These are phyloP conservation scores for Cynocephalus volans DNA, from an alignment of 2,113 vertebrate genomes.

Conservation along the genomic window DNA sequence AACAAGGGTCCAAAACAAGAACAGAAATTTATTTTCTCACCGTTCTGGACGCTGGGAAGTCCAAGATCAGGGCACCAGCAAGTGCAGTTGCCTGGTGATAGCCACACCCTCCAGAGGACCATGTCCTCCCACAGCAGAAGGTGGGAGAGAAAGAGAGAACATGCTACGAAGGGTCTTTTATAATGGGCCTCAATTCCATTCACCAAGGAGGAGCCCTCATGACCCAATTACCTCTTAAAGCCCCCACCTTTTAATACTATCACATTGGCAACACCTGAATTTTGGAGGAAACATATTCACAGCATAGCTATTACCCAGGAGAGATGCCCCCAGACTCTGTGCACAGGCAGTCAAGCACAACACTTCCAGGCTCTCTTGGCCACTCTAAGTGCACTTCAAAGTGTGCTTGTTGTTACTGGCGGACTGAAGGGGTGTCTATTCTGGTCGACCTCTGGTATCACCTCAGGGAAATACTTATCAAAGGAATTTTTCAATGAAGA, in stretches of 20 bases:
- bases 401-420: neutral
- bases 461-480: neutral
- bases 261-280: neutral
- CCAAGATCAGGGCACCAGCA: neutral
- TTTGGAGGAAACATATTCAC: neutral
- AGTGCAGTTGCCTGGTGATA: neutral
- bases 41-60: neutral
- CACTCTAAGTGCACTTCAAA: neutral
- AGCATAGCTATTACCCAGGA: neutral
- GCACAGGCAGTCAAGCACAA: neutral
- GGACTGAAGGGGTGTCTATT: neutral
- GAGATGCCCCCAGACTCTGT: neutral
- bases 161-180: neutral
- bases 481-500: neutral
- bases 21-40: neutral
- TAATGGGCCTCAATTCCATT: neutral
- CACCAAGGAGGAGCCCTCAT: too few species aligned
- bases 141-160: neutral
- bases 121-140: neutral
- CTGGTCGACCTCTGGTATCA: neutral
- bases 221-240: neutral
- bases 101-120: neutral
- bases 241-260: neutral
- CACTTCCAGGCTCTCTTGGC: neutral
- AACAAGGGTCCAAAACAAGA: neutral